Percentiles rank a stretch among this genome's conserved stretches.
Evolutionary conservation across 2,888 invertebrate species (phyloP).

Genomic region (Aplocera efformata): DNA sequence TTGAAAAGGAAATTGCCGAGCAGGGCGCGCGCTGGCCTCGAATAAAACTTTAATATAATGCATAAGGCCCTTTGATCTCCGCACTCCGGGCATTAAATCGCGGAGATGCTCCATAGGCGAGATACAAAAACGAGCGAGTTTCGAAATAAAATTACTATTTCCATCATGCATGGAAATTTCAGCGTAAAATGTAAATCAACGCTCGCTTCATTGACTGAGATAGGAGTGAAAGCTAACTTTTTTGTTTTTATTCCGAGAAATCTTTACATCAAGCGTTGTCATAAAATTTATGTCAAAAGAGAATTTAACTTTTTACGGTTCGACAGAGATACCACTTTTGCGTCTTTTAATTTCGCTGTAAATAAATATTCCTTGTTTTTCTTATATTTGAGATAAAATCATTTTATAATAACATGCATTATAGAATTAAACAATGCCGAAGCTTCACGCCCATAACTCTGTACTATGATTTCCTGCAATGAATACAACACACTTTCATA

Average conservation of each 20-base stretch:
- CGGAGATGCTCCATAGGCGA: slow-evolving; percentile 52
- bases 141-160: slow-evolving; percentile 32
- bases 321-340: slow-evolving; percentile 69
- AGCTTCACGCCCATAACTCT: too few species aligned
- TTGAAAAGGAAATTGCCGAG: slow-evolving; percentile 78
- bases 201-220: slow-evolving; percentile 32
- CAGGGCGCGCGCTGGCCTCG: slow-evolving; percentile 60
- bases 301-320: slow-evolving; percentile 69
- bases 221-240: slow-evolving; percentile 40
- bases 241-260: slow-evolving; percentile 32
- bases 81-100: slow-evolving; percentile 68
- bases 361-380: too few species aligned
- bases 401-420: too few species aligned
- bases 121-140: slow-evolving; percentile 36
- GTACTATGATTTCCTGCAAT: too few species aligned
- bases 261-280: slow-evolving; percentile 53
- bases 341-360: too few species aligned
- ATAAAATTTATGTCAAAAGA: slow-evolving; percentile 74
- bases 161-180: slow-evolving; percentile 11
- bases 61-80: slow-evolving; percentile 78
- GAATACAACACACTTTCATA: too few species aligned
- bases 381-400: too few species aligned
- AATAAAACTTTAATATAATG: slow-evolving; percentile 79
- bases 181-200: slow-evolving; percentile 9
- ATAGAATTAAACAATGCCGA: too few species aligned